phyloP scores from a whole-genome alignment of 1,140 invertebrate genomes.

The Atopsyche davidsoni region DNA sequence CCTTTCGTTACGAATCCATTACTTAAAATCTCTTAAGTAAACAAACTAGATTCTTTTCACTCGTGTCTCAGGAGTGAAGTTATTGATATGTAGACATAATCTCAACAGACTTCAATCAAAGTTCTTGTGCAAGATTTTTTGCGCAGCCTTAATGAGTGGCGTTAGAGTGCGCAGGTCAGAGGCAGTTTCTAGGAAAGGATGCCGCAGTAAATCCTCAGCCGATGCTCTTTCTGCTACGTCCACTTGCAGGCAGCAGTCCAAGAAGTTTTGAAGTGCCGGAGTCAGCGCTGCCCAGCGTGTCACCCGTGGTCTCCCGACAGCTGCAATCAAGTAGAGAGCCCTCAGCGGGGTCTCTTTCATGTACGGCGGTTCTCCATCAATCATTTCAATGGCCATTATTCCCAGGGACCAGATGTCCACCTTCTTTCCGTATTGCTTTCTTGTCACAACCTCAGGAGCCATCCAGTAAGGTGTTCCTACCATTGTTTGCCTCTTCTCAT shows the following conservation, averaged over 20 bases:
- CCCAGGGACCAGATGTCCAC: slow-evolving; percentile 95
- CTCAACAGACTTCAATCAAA: too few species aligned
- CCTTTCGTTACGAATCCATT: too few species aligned
- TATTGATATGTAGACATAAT: too few species aligned
- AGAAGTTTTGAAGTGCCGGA: slow-evolving; percentile 70
- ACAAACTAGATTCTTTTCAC: too few species aligned
- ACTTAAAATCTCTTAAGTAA: too few species aligned
- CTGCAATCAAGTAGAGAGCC: slow-evolving; percentile 93
- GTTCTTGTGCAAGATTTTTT: slow-evolving; percentile 64
- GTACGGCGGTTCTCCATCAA: slow-evolving; percentile 95
- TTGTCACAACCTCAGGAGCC: slow-evolving; percentile 86
- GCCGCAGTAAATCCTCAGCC: slow-evolving; percentile 77
- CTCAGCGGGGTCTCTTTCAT: slow-evolving; percentile 89
- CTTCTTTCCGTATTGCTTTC: slow-evolving; percentile 81
- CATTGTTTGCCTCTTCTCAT: slow-evolving; percentile 95
- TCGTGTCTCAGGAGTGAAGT: too few species aligned
- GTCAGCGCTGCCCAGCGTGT: slow-evolving; percentile 78
- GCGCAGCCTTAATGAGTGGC: slow-evolving; percentile 88
- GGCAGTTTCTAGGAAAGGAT: slow-evolving; percentile 83
- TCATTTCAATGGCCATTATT: slow-evolving; percentile 99
- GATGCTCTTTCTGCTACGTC: slow-evolving; percentile 83
- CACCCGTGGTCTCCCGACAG: slow-evolving; percentile 89
- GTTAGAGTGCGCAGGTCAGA: slow-evolving; percentile 78
- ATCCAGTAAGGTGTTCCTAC: slow-evolving; percentile 87
- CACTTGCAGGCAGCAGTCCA: slow-evolving; percentile 88